phyloP scores from a whole-genome alignment of 2,888 invertebrate species.

The Hyposoter dolosus region DNA sequence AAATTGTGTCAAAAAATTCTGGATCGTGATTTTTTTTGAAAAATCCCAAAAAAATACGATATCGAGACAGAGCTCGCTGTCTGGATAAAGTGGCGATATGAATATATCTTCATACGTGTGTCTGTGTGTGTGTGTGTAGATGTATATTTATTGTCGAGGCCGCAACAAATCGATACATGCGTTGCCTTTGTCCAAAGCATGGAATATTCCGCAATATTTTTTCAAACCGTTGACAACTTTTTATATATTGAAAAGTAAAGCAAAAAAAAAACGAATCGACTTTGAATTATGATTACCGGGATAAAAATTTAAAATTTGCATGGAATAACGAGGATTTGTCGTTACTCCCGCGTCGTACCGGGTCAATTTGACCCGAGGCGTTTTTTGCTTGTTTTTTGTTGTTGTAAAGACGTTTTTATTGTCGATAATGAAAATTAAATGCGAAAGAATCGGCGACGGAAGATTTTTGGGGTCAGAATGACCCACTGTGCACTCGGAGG shows the following conservation, averaged over 20 bases:
- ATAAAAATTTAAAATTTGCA: too few species aligned
- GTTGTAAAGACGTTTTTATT: too few species aligned
- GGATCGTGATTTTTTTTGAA: background rate
- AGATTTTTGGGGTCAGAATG: too few species aligned
- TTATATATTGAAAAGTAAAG: background rate
- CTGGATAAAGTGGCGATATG: background rate
- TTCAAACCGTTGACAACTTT: slow-evolving; percentile 3
- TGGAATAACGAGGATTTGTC: too few species aligned
- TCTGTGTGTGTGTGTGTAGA: too few species aligned
- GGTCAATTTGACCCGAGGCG: too few species aligned
- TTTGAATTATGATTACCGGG: background rate
- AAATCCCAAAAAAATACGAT: background rate
- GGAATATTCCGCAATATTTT: slow-evolving; percentile 15
- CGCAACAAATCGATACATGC: slow-evolving; percentile 47
- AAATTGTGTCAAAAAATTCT: too few species aligned
- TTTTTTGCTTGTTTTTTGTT: too few species aligned
- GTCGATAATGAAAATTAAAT: too few species aligned
- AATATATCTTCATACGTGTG: background rate
- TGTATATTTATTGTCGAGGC: slow-evolving; percentile 85
- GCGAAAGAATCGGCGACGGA: too few species aligned
- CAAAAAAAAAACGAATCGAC: background rate
- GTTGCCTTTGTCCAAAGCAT: slow-evolving; percentile 7
- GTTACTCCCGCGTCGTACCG: too few species aligned
- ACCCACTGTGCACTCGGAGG: background rate
- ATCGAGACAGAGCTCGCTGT: background rate